These are phyloP conservation scores for Chydorus sphaericus DNA, from an alignment of 2,888 invertebrate genomes.

Conservation along the genomic window DNA sequence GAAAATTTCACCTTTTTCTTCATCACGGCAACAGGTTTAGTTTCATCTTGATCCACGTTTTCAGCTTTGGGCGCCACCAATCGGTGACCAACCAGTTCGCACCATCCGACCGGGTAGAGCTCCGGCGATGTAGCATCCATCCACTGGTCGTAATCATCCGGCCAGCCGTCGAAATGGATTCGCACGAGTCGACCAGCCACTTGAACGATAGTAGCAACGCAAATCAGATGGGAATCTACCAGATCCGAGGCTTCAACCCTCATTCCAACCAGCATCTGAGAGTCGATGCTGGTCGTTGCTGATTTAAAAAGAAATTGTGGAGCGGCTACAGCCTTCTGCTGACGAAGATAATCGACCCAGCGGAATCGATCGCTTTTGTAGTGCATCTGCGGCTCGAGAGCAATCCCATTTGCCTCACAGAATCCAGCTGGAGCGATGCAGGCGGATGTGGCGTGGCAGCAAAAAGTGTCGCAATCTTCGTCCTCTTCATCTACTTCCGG, in stretches of 20 bases:
- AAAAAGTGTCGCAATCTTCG: conserved; percentile 85
- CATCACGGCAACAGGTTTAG: no score
- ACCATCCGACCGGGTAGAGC: conserved; percentile 95
- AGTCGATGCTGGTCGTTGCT: conserved; percentile 25
- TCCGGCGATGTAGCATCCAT: conserved; percentile 91
- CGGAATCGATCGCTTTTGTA: conserved; percentile 51
- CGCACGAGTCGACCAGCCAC: conserved; percentile 80
- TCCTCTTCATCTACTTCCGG: conserved; percentile 51
- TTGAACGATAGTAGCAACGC: conserved; percentile 81
- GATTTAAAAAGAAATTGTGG: conserved; percentile 61
- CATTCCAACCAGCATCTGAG: no score
- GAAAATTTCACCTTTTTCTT: no score
- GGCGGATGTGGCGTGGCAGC: conserved; percentile 85
- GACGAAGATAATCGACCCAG: conserved; percentile 57
- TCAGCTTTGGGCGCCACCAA: conserved; percentile 79
- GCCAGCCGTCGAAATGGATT: conserved; percentile 96
- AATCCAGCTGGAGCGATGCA: conserved; percentile 93
- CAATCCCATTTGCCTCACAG: conserved; percentile 65
- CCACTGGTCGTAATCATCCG: conserved; percentile 94
- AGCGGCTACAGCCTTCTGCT: conserved; percentile 50
- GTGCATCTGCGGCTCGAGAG: conserved; percentile 71
- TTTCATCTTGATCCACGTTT: no score
- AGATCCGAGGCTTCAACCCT: conserved; percentile 89
- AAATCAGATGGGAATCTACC: conserved; percentile 91
- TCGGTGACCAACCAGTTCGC: conserved; percentile 80